Evolutionary conservation across 2,888 invertebrate species (phyloP).

Genomic region (Amphipoea oculea): DNA sequence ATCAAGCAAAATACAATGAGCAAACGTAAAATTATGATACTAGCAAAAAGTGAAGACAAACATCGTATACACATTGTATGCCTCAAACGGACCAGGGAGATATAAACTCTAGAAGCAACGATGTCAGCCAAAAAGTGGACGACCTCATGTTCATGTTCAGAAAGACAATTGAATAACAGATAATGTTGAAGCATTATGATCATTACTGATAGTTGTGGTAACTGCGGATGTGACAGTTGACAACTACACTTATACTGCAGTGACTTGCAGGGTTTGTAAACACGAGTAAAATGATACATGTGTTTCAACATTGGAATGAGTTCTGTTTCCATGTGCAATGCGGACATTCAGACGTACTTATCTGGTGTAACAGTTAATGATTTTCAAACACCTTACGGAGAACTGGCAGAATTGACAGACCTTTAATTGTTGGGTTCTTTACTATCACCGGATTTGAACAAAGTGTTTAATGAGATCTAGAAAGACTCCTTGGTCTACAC

Average conservation of each 20-base stretch:
- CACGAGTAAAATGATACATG: slow-evolving; percentile 40
- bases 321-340: neutral
- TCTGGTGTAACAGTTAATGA: neutral
- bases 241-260: slow-evolving; percentile 2
- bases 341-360: neutral
- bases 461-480: too few relatives aligned
- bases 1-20: neutral
- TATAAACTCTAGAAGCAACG: slow-evolving; percentile 23
- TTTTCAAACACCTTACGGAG: too few relatives aligned
- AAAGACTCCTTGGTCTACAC: too few relatives aligned
- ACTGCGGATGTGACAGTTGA: slow-evolving; percentile 25
- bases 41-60: neutral
- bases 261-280: slow-evolving; percentile 41
- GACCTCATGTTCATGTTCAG: too few relatives aligned
- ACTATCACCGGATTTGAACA: too few relatives aligned
- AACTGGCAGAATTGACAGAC: too few relatives aligned
- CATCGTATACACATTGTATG: neutral
- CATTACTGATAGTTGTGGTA: slow-evolving; percentile 27
- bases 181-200: slow-evolving; percentile 41
- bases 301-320: slow-evolving; percentile 9
- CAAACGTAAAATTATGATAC: neutral
- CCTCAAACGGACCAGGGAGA: slow-evolving; percentile 7
- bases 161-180: slow-evolving; percentile 52
- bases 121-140: neutral
- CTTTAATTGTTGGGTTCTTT: too few relatives aligned